phyloP scores from a whole-genome alignment of 2,888 invertebrate species.

The Xanthia togata region DNA sequence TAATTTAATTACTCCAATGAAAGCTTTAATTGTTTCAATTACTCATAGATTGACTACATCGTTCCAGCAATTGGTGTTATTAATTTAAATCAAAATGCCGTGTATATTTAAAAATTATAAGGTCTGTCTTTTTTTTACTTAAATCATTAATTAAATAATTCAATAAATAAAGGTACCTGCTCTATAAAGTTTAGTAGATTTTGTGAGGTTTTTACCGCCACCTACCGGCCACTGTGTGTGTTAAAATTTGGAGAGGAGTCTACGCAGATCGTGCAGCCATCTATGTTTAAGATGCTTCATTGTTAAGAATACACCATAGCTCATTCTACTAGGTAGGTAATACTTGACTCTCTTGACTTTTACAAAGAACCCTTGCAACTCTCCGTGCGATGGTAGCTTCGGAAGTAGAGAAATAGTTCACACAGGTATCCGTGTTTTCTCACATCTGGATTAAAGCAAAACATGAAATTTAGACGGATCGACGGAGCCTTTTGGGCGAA shows the following conservation, averaged over 20 bases:
- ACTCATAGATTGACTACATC: slow-evolving; percentile 23
- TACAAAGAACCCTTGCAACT: not conserved
- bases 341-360: not conserved
- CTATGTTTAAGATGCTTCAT: slow-evolving; percentile 30
- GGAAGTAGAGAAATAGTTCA: slow-evolving; percentile 1
- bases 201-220: slow-evolving; percentile 51
- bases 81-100: not conserved
- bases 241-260: slow-evolving; percentile 4
- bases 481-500: not conserved
- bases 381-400: not conserved
- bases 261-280: slow-evolving; percentile 45
- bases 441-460: not conserved
- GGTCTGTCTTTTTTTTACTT: not conserved
- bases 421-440: not conserved
- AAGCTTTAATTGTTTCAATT: slow-evolving; percentile 44
- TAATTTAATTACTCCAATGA: slow-evolving; percentile 42
- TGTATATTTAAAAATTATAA: not conserved
- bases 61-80: not conserved
- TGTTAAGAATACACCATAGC: not conserved
- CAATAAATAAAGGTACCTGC: not conserved
- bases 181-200: not conserved
- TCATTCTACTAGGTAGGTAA: not conserved
- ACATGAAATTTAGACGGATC: not conserved
- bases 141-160: not conserved
- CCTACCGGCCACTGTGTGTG: slow-evolving; percentile 51